Evolutionary conservation across 1,140 invertebrate genomes (phyloP).

Genomic region (Ceratitis capitata): DNA sequence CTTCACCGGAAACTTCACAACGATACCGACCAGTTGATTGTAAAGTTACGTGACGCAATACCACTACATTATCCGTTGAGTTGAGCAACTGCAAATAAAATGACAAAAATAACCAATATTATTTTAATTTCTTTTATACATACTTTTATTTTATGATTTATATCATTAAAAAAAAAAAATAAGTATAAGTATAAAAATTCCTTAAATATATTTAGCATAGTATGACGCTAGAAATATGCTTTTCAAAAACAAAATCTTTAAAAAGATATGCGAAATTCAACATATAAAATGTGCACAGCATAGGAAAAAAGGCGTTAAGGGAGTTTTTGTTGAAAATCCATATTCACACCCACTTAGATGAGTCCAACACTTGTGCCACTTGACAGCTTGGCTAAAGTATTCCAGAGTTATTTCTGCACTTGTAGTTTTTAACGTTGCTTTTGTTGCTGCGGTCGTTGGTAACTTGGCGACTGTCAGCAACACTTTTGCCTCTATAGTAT

Average conservation of each 20-base stretch:
- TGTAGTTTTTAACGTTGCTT: not conserved
- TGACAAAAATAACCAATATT: too few species aligned
- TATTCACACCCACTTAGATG: conserved; percentile 11
- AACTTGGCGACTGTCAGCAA: not conserved
- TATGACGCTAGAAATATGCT: too few species aligned
- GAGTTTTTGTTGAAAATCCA: not conserved
- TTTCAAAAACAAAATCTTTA: too few species aligned
- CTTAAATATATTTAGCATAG: too few species aligned
- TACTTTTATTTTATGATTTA: too few species aligned
- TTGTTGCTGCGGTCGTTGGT: not conserved
- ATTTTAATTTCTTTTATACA: too few species aligned
- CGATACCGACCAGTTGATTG: conserved; percentile 77
- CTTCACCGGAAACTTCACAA: conserved; percentile 83
- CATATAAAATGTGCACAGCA: too few species aligned
- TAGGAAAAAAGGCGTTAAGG: not conserved
- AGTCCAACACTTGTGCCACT: not conserved
- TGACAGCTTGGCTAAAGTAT: not conserved
- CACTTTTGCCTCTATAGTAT: not conserved
- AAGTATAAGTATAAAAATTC: too few species aligned
- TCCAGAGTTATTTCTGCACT: not conserved
- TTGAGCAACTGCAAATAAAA: conserved; percentile 71
- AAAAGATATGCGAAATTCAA: too few species aligned
- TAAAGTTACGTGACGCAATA: conserved; percentile 74
- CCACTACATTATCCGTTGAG: conserved; percentile 74
- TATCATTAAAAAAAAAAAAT: too few species aligned